Evolutionary conservation across 64 coral and sea anemone species (phyloP), one percentile per base, ranked within the genome.

Genomic region (Montipora efflorescens): DNA sequence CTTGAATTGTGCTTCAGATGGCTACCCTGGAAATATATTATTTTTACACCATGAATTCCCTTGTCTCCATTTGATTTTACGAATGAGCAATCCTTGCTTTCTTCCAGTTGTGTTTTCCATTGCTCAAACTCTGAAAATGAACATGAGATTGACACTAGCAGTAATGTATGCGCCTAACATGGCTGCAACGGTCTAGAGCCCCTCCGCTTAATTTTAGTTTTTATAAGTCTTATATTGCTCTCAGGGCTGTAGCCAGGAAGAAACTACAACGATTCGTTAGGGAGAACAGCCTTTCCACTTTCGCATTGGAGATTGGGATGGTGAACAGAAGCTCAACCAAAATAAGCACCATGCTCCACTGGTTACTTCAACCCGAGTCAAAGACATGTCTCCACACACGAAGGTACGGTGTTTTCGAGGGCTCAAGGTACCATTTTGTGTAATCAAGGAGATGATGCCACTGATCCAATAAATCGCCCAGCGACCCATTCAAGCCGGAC

Each of bases 201-300:
- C 94, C 45, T 92, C 94, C 55, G 66, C 64, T 46, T 51, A 25
- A 12, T 92, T 83, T 88, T 83, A 83, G 50, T 77, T 67, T 64
- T 91, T 95, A 46, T 92, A 62, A 61, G 83, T 92, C 15, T 70
- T 77, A 28, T 95, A 36, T 36, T 36, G 36, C 76, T 8, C 89
- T 52, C 79, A 95, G 93, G 46, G 84, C 18, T 82, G 94, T 83
- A 36, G 36, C 21, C 68, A 76, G 47, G 64, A 87, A 87, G 90
- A 81, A 28, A 80, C 83, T 95, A 0, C 90, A 46, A 47, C 88
- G 43, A 11, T 95, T 95, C 93, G 80, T 95, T 12, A 95, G 93
- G 3, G 88, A 95, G 75, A 95, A 91, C 21, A 95, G 16, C 67
- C 93, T 77, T 79, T 91, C 93, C 4, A 95, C 93, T 83, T 94